Evolutionary conservation across 2,113 vertebrate genomes (phyloP), one percentile per base, ranked within the genome.

Genomic region (Phalacrocorax carbo): DNA sequence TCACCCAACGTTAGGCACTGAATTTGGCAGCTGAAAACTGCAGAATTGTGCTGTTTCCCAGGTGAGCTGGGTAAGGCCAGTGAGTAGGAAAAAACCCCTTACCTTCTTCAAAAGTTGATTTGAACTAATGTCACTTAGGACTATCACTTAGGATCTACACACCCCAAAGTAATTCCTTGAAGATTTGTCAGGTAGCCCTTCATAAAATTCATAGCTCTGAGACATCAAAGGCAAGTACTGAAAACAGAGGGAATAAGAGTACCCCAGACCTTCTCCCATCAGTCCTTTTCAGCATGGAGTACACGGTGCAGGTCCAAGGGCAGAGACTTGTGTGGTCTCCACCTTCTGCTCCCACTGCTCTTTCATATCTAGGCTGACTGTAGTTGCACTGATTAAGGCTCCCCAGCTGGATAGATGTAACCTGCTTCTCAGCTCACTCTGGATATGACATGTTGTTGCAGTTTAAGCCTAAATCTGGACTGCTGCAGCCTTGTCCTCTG

Each of bases 271-370:
- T 40, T 40, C 29, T 46, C 32, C n/a, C 34, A 38, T 15, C 44
- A 27, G 32, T 32, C 36, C 29, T 36, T 27, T 77, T 25, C 62
- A 70, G 44, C 2, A 0, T 10, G 15, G 38, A 32, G n/a, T 7
- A 13, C n/a, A 42, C 0, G 0, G 32, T 36, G 21, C 10, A 22
- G 60, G 16, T 27, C 32, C 3, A 1, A 83, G 29, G 54, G 13
- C 29, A 83, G 29, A 46, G 10, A 46, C 23, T 10, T 30, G 5
- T 15, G 16, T 14, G 17, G 26, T 15, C 13, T 61, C 44, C 23
- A 54, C 34, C 21, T 80, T 71, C 71, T 70, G 23, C 48, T 90
- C 48, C 48, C 38, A 10, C 13, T 49, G 32, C 7, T 84, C 42
- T 51, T 44, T 57, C 34, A 26, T 17, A 25, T 8, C 58, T 26